Conservation (phyloP, 1,140 invertebrate genomes). For the Aphis gossypii region DNA sequence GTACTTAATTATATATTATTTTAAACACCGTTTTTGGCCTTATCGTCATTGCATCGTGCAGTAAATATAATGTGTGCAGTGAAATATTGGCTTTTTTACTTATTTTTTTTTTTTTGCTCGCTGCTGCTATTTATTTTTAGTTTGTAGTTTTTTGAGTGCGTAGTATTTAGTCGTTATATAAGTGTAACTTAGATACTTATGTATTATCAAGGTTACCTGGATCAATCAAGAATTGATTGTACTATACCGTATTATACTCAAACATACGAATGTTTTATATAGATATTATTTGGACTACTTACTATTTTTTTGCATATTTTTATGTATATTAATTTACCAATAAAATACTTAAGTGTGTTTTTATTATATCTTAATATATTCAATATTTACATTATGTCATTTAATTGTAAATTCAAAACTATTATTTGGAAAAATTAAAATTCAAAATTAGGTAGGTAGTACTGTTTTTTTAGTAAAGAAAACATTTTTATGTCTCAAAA, state of each 20-base stretch:
- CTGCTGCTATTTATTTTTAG: constrained; percentile 24
- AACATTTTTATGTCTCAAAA: not conserved
- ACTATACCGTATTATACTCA: no score
- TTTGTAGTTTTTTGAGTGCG: constrained; percentile 32
- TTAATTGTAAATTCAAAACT: no score
- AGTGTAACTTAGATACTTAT: not conserved
- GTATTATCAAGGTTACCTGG: not conserved
- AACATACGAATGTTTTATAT: no score
- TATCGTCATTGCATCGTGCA: constrained; percentile 23
- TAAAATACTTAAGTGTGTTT: no score
- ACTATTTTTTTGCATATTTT: no score
- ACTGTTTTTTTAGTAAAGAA: not conserved
- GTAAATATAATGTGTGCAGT: constrained; percentile 20
- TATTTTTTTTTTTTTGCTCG: constrained; percentile 15
- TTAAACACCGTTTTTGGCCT: not conserved
- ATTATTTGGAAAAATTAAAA: not conserved
- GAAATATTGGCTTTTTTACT: constrained; percentile 41
- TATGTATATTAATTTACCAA: no score
- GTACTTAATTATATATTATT: not conserved
- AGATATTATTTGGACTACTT: no score
- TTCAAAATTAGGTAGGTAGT: not conserved
- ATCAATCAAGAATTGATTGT: not conserved
- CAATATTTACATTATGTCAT: no score
- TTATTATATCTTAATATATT: no score
- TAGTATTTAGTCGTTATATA: constrained; percentile 25